Base-by-base conservation (phyloP, 2,888 invertebrate species). In the Noctua janthina region DNA sequence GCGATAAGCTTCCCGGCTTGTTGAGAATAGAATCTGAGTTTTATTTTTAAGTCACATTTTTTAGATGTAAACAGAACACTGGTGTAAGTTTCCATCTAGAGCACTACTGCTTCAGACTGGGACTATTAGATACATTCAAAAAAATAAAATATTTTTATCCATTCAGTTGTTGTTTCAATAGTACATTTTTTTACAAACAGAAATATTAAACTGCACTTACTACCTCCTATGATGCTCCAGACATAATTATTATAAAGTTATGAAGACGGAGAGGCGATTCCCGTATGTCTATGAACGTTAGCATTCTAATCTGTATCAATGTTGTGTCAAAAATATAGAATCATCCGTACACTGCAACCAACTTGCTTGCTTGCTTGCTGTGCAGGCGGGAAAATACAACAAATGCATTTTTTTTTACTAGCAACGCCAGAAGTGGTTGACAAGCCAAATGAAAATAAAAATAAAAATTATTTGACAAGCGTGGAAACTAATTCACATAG, bases 1-100 rank as follows among this genome's bases (percentile, higher is more conserved):
- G 17, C 75, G 46, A 79, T 71, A 74, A 64, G 49, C 54, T 81
- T 29, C 20, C 64, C 2, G 68, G 80, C 81, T 75, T 81, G 76
- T 72, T 77, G 15, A 46, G 73, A 54, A 82, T 2, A n/a, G 1
- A 39, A 62, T 54, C 11, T 62, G 15, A 17, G 13, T 59, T 62
- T 83, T 62, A 29, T 5, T 62, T 29, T 66, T 29, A 39, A 1
- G 23, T 15, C 0, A 68, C 23, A 35, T 10, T 56, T 20, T 46
- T 66, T 76, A 23, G 7, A 10, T 20, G 78, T 7, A 15, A 59
- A 76, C 51, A 54, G 13, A 8, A 10, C 46, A 20, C 15, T 35
- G 35, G 15, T 13, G 6, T n/a, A 35, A 46, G 2, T 78, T 35
- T 13, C 8, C 29, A 35, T 43, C 11, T 17, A 15, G 15, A 75